A percentile compares a stretch with the other conserved stretches of the same genome.
Evolutionary conservation across 1,140 invertebrate species (phyloP).

Genomic region (Pemphigus obesinymphae): DNA sequence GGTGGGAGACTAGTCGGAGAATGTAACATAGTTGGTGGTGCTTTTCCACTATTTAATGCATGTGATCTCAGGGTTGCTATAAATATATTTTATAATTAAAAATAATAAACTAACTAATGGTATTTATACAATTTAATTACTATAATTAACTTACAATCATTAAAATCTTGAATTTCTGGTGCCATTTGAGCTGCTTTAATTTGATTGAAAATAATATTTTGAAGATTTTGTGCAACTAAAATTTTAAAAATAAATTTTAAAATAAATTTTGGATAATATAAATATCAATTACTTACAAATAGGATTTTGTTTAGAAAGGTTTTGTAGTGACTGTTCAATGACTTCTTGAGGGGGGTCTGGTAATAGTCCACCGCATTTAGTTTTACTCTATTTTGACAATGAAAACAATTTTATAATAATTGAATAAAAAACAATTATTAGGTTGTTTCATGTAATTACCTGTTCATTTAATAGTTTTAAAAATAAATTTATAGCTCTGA

Average conservation of each 20-base stretch:
- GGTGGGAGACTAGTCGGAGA: conserved; percentile 12
- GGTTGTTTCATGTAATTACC: conserved; percentile 45
- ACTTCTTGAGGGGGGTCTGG: conserved; percentile 54
- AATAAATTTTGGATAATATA: background rate
- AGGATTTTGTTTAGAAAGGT: conserved; percentile 55
- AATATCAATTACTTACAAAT: conserved; percentile 52
- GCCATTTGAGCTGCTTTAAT: conserved; percentile 43
- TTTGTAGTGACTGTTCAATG: conserved; percentile 54
- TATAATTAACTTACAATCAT: background rate
- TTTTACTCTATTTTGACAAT: conserved; percentile 48
- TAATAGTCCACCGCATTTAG: conserved; percentile 51
- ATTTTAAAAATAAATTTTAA: conserved; percentile 37
- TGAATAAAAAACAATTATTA: background rate
- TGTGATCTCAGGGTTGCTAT: conserved; percentile 18
- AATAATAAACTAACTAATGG: background rate
- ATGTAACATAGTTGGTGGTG: conserved; percentile 9
- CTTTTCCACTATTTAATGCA: background rate
- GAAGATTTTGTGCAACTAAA: conserved; percentile 55
- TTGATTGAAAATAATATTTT: conserved; percentile 52
- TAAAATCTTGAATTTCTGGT: background rate
- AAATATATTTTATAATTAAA: background rate
- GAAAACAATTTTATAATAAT: conserved; percentile 1
- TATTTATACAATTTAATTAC: background rate
- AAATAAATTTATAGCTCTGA: conserved; percentile 57
- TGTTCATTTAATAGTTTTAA: conserved; percentile 54